Percentiles rank a stretch among this genome's conserved stretches.
phyloP scores from a whole-genome alignment of 2,113 vertebrate genomes.

The Colaptes auratus region DNA sequence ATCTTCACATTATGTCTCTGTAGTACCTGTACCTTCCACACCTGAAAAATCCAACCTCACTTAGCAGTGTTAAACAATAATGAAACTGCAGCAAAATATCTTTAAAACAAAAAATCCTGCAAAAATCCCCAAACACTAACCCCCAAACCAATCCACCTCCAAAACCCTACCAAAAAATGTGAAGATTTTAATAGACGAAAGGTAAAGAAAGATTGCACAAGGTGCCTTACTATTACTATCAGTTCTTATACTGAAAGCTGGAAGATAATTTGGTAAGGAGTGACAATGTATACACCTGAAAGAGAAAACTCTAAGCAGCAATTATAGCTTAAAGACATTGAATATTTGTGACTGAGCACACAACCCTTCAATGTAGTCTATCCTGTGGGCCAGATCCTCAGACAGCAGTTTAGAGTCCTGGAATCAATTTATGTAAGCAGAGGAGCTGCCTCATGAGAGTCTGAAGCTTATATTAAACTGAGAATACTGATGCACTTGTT shows the following conservation, averaged over 20 bases:
- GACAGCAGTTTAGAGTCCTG: neutral
- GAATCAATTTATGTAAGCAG: neutral
- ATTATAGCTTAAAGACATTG: neutral
- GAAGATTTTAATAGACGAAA: neutral
- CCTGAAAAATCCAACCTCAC: neutral
- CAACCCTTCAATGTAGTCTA: neutral
- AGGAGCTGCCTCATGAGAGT: neutral
- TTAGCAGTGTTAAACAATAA: neutral
- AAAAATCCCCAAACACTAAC: no score
- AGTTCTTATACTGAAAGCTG: neutral
- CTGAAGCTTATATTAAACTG: slow-evolving; percentile 2
- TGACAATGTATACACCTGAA: neutral
- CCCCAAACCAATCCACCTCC: no score
- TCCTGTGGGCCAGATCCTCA: slow-evolving; percentile 1
- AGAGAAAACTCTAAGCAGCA: neutral
- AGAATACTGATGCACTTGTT: neutral
- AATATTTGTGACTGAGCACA: neutral
- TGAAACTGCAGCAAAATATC: neutral
- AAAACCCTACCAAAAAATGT: neutral
- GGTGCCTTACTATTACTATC: neutral
- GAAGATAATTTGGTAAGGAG: neutral
- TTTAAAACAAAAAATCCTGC: neutral
- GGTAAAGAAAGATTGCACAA: neutral
- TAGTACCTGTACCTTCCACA: neutral
- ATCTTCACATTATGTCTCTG: neutral